Evolutionary conservation across 2,797 vertebrate genomes (phyloP), one percentile per base, ranked within the genome.

Genomic region (Hybognathus amarus): DNA sequence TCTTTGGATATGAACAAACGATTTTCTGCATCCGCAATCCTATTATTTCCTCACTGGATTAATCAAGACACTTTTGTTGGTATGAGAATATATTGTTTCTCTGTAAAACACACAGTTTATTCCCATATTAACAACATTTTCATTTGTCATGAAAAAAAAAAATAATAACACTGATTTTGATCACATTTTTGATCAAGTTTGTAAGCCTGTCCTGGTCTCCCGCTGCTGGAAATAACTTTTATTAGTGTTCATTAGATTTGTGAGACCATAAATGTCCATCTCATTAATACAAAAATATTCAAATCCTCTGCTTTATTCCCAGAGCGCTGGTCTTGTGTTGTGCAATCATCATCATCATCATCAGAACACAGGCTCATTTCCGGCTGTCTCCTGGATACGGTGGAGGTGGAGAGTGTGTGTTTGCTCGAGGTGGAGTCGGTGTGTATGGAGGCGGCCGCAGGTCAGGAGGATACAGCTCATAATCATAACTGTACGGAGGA

Each of bases 381-480:
- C 92, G 92, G 86, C 91, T 91, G 88, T 91, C 95, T 68, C 96
- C 97, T 0, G 97, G 95, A 77, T 97, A 98, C 0, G 97, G 97
- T 85, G 97, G 97, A 1, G 96, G 96, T 1, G 96, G 95, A 2
- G 96, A 95, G 88, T 92, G 95, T 56, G 90, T 88, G 0, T 47
- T 15, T 47, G 91, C 90, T 76, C 85, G 84, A 82, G 95, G 93
- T 83, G 94, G 95, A 7, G 94, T 90, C 0, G 96, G 93, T 7
- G 96, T 97, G 81, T 98, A 98, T 0, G 95, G 96, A 9, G 97
- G 97, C 1, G 96, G 97, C 81, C 93, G 92, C 27, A 96, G 91
- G 13, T 92, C 87, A 7, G 93, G 84, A 27, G 94, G 91, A 74
- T 96, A 95, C 97, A 97, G 96, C 94, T 98, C 97, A 0, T 94